phyloP scores from a whole-genome alignment of 2,888 invertebrate species.

The Onchidella celtica region DNA sequence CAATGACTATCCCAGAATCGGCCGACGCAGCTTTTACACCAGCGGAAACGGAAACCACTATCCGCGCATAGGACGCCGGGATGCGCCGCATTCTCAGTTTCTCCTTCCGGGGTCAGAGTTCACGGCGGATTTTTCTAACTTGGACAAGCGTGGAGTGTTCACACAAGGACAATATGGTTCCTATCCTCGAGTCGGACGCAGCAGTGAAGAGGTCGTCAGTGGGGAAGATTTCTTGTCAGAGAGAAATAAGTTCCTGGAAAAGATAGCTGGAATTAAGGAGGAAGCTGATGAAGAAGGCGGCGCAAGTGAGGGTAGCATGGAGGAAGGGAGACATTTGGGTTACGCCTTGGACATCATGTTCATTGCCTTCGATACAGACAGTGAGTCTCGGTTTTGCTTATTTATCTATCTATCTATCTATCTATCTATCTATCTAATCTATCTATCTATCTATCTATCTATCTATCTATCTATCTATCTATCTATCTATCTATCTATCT shows the following conservation, averaged over 20 bases:
- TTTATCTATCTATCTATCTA: slow-evolving; percentile 8
- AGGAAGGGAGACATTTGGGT: not conserved
- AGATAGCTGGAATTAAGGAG: not conserved
- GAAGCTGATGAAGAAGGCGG: not conserved
- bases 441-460: not conserved
- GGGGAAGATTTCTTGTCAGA: not conserved
- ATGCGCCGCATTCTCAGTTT: not conserved
- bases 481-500: not conserved
- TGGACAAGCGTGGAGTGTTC: slow-evolving; percentile 34
- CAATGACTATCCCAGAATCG: slow-evolving; percentile 57
- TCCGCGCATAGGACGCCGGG: slow-evolving; percentile 55
- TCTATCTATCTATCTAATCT: not conserved
- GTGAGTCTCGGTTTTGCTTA: slow-evolving; percentile 3
- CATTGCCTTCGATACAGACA: slow-evolving; percentile 16
- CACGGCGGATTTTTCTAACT: not conserved
- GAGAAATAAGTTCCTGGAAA: not conserved
- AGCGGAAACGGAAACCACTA: slow-evolving; percentile 41
- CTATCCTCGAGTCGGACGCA: slow-evolving; percentile 13
- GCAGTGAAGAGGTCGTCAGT: not conserved
- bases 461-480: not conserved
- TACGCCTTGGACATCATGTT: slow-evolving; percentile 18
- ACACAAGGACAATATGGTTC: slow-evolving; percentile 13
- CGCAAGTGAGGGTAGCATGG: not conserved
- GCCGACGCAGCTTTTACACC: slow-evolving; percentile 55
- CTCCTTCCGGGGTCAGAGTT: slow-evolving; percentile 23